A percentile compares a stretch with the other conserved stretches of the same genome.
These are phyloP conservation scores for Amphipoea oculea DNA, from an alignment of 2,888 invertebrate species.

Conservation along the genomic window DNA sequence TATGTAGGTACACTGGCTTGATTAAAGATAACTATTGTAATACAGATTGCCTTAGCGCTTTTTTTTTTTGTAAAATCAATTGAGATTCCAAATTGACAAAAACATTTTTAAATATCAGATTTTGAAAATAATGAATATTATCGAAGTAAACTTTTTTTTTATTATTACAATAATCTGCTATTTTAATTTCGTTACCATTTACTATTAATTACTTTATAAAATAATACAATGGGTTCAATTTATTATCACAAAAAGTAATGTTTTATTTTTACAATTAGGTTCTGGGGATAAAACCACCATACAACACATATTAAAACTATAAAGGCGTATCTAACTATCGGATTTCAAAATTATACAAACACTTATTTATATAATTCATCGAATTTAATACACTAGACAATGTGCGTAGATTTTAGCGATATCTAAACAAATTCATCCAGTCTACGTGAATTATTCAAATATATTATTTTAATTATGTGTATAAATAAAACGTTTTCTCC, in stretches of 20 bases:
- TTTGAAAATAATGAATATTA: conserved; percentile 28
- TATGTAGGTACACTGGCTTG: not conserved
- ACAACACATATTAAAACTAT: conserved; percentile 57
- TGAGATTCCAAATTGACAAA: conserved; percentile 37
- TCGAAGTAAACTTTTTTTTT: conserved; percentile 8
- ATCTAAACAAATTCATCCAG: conserved; percentile 76
- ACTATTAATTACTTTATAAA: conserved; percentile 17
- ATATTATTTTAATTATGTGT: conserved; percentile 31
- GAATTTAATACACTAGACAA: conserved; percentile 69
- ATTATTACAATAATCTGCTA: conserved; percentile 1
- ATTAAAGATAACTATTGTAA: not conserved
- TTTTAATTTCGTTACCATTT: conserved; percentile 28
- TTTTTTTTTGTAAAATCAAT: conserved; percentile 5
- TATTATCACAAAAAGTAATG: conserved; percentile 49
- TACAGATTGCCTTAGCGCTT: not conserved
- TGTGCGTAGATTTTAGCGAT: conserved; percentile 84
- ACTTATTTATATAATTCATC: conserved; percentile 65
- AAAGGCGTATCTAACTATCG: conserved; percentile 57
- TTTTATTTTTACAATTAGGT: conserved; percentile 46
- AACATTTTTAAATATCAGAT: conserved; percentile 17
- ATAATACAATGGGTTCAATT: conserved; percentile 27
- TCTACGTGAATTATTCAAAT: conserved; percentile 74
- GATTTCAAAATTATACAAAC: conserved; percentile 62
- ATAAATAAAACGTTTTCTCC: conserved; percentile 21
- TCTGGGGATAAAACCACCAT: conserved; percentile 46